Base-by-base conservation (phyloP, 1,140 invertebrate genomes). In the Drosophila busckii region DNA sequence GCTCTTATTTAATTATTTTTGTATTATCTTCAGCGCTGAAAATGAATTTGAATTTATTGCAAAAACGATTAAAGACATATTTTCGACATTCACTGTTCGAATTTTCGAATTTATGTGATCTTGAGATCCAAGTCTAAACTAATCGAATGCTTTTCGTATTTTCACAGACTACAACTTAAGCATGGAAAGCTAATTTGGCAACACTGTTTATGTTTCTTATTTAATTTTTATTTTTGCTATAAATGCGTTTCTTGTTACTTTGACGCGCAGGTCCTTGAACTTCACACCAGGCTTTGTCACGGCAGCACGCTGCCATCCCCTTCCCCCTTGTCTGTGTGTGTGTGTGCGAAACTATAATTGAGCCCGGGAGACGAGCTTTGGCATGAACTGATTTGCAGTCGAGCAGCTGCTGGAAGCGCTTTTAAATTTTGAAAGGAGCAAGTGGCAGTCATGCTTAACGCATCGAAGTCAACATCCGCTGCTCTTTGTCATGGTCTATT, bases 121-220 rank as follows among this genome's bases (percentile, higher is more conserved):
- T n/a, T n/a, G n/a, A n/a, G n/a, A n/a, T n/a, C n/a, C n/a, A n/a
- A n/a, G n/a, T n/a, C n/a, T n/a, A n/a, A 25, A 38, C 26, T 19
- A 38, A 41, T 19, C 8, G 19, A 25, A 29, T 15, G 23, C 20
- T 53, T 25, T 29, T 38, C 15, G 37, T 52, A 70, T 52, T 76
- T 78, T 73, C 64, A 60, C 63, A 64, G 62, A 35, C 34, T 32
- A 63, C n/a, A n/a, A n/a, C n/a, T n/a, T n/a, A n/a, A n/a, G n/a
- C n/a, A n/a, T n/a, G n/a, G n/a, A n/a, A n/a, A n/a, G n/a, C n/a
- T n/a, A n/a, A n/a, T n/a, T n/a, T n/a, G n/a, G n/a, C n/a, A n/a
- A n/a, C n/a, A n/a, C n/a, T n/a, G n/a, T n/a, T n/a, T n/a, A n/a
- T n/a, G n/a, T n/a, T n/a, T n/a, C n/a, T n/a, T n/a, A n/a, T n/a